Evolutionary conservation across 2,797 vertebrate species (phyloP), one percentile per base, ranked within the genome.

Genomic region (Tenualosa thibaudeaui): DNA sequence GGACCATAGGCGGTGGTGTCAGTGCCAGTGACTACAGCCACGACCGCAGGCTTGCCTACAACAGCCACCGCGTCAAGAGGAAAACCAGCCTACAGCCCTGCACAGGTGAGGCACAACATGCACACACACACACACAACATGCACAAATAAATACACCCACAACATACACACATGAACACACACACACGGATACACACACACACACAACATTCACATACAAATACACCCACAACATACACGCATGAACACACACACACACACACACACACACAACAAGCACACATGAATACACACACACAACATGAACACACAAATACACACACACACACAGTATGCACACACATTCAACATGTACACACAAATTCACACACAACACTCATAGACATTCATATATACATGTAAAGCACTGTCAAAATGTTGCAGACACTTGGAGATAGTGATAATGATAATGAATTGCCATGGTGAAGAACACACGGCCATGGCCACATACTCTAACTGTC

Each of bases 1-100:
- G 82, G 0, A 51, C 50, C 50, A 51, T 12, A 9, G 50, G 50
- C 50, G 9, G 50, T 7, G 9, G 50, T 7, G 8, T 51, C 50
- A 51, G 50, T 2, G 50, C 50, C 50, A 95, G 84, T 96, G 96
- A 84, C 92, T 95, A 91, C 96, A 97, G 93, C 71, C 37, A 43
- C 71, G 10, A 86, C 5, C 86, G 85, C 84, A 75, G 84, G 0
- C 89, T 88, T 84, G 95, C 94, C 65, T 94, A 96, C 54, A 95
- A 91, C 89, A 96, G 91, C 89, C 89, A 90, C 54, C 86, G 89
- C 71, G 93, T 94, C 83, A 96, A 96, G 87, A 94, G 95, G 89
- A 96, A 96, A 93, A 93, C 88, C 75, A 89, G 94, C 46, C 94
- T 95, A 60, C 94, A 94, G 86, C 90, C 94, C 68, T 91, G 40